Evolutionary conservation across 2,888 invertebrate species (phyloP).

Genomic region (Catocala fraxini): DNA sequence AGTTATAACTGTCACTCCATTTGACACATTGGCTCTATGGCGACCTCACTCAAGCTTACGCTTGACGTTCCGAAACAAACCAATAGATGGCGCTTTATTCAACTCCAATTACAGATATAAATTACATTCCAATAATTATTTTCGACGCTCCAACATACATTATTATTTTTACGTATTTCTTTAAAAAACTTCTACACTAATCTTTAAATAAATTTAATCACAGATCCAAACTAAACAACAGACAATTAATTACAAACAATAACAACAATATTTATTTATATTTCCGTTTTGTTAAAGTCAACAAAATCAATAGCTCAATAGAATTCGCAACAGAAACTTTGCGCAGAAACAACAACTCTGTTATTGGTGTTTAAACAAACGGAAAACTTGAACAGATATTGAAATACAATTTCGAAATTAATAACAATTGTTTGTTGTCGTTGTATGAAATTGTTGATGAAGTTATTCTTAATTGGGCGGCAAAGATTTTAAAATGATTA

Average conservation of each 20-base stretch:
- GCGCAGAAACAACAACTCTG: constrained; percentile 33
- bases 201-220: background rate
- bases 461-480: constrained; percentile 6
- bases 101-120: too few species aligned
- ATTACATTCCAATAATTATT: too few species aligned
- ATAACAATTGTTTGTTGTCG: constrained; percentile 39
- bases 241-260: constrained; percentile 2
- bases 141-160: too few species aligned
- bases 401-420: constrained; percentile 46
- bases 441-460: constrained; percentile 26
- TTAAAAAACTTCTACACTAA: too few species aligned
- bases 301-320: constrained; percentile 29
- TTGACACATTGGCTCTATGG: too few species aligned
- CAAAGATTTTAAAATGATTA: background rate
- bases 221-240: constrained; percentile 1
- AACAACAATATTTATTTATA: constrained; percentile 34
- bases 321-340: constrained; percentile 30
- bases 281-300: constrained; percentile 30
- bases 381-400: constrained; percentile 37
- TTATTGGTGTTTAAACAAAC: constrained; percentile 37
- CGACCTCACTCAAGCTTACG: too few species aligned
- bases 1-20: too few species aligned
- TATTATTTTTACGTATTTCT: too few species aligned
- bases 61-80: too few species aligned
- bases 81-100: too few species aligned